These are phyloP conservation scores for Spodoptera litura DNA, from an alignment of 1,140 invertebrate genomes.

Conservation along the genomic window DNA sequence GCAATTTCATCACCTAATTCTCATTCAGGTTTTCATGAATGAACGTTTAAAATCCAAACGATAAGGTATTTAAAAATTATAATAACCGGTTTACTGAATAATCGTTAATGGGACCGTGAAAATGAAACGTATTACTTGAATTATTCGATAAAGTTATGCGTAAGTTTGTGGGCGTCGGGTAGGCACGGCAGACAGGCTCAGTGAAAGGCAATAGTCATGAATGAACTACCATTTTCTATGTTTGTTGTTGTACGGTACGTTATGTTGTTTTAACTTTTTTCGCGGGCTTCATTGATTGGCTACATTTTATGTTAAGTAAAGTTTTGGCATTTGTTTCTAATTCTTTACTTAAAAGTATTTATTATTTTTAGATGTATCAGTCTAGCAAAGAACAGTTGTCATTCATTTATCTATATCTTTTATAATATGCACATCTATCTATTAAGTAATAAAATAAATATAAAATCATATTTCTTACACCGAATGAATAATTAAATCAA, in stretches of 20 bases:
- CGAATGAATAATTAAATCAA: too few relatives aligned
- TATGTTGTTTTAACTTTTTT: too few relatives aligned
- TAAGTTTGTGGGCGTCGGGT: slow-evolving; percentile 5
- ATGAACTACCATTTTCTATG: slow-evolving; percentile 18
- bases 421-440: too few relatives aligned
- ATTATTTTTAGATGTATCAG: too few relatives aligned
- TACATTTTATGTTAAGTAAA: too few relatives aligned
- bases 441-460: too few relatives aligned
- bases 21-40: slow-evolving; percentile 31
- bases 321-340: too few relatives aligned
- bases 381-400: too few relatives aligned
- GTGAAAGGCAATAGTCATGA: slow-evolving; percentile 20
- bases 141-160: neutral
- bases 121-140: slow-evolving; percentile 13
- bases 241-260: neutral
- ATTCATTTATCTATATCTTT: too few relatives aligned
- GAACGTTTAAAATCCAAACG: slow-evolving; percentile 25
- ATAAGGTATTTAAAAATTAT: slow-evolving; percentile 22
- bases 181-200: neutral
- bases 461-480: too few relatives aligned
- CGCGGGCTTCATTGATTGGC: too few relatives aligned
- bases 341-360: too few relatives aligned
- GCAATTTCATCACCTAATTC: slow-evolving; percentile 30
- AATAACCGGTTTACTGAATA: slow-evolving; percentile 25
- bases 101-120: slow-evolving; percentile 15